A percentile compares a stretch with the other conserved stretches of the same genome.
These are phyloP conservation scores for Samia ricini DNA, from an alignment of 1,140 invertebrate genomes.

Conservation along the genomic window DNA sequence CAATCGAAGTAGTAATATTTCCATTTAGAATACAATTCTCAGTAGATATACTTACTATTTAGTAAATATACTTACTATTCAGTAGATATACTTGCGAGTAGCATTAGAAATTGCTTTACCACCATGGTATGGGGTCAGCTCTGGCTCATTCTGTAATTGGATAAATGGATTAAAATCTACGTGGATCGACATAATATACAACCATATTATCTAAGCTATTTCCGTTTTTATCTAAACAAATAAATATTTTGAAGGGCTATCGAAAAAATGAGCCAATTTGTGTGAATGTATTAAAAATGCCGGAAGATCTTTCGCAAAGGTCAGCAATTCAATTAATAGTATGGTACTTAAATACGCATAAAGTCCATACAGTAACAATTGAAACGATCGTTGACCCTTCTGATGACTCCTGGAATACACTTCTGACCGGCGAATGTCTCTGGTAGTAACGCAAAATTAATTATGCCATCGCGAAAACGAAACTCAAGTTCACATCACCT, in stretches of 20 bases:
- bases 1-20: too few species aligned
- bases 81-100: too few species aligned
- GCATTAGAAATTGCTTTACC: too few species aligned
- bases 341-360: conserved; percentile 5
- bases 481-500: neutral
- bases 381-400: conserved; percentile 1
- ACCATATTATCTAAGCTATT: too few species aligned
- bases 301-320: neutral
- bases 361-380: conserved; percentile 1
- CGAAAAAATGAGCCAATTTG: neutral
- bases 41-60: too few species aligned
- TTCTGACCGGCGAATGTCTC: conserved; percentile 1
- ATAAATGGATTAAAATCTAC: too few species aligned
- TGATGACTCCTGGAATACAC: conserved; percentile 3
- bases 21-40: too few species aligned
- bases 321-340: conserved; percentile 2
- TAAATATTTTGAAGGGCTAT: neutral
- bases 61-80: too few species aligned
- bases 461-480: neutral
- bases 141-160: too few species aligned
- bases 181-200: too few species aligned
- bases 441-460: neutral
- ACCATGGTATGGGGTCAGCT: too few species aligned
- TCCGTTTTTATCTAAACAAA: neutral
- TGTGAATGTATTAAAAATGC: too few species aligned